phyloP scores from a whole-genome alignment of 2,797 vertebrate species.

The Triplophysa bombifrons region DNA sequence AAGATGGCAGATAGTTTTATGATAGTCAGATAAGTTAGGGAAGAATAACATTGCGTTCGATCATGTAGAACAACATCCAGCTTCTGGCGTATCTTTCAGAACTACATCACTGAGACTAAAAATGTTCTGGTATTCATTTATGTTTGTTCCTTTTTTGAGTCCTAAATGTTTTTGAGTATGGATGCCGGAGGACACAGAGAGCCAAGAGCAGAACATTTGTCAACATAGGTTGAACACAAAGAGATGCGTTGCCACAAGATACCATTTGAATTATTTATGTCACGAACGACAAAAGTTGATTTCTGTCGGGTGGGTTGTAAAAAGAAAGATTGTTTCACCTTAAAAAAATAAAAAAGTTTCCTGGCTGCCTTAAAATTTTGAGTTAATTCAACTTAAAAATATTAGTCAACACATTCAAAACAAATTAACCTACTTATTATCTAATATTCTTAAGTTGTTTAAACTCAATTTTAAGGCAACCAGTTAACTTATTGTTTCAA shows the following conservation, averaged over 20 bases:
- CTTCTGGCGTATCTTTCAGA: constrained; percentile 4
- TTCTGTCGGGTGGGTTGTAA: background rate
- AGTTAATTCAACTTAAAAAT: no score
- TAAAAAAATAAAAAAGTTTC: no score
- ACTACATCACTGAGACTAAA: constrained; percentile 3
- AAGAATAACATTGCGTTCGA: background rate
- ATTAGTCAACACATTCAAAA: no score
- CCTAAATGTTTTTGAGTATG: constrained; percentile 16
- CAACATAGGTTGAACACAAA: constrained; percentile 22
- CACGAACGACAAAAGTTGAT: background rate
- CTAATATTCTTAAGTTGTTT: no score
- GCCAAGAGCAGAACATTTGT: background rate
- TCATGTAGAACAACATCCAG: background rate
- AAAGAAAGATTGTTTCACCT: no score
- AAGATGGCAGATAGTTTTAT: background rate
- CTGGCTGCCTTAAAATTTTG: no score
- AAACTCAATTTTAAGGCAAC: no score
- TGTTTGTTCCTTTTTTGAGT: constrained; percentile 20
- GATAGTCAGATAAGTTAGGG: background rate
- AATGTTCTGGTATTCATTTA: constrained; percentile 1
- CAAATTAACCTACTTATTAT: background rate
- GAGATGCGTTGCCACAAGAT: background rate
- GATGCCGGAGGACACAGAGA: constrained; percentile 15
- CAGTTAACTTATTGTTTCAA: no score
- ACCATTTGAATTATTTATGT: constrained; percentile 25